A percentile compares a stretch with the other conserved stretches of the same genome.
These are phyloP conservation scores for Boleophthalmus pectinirostris DNA, from an alignment of 2,113 vertebrate species.

Conservation along the genomic window DNA sequence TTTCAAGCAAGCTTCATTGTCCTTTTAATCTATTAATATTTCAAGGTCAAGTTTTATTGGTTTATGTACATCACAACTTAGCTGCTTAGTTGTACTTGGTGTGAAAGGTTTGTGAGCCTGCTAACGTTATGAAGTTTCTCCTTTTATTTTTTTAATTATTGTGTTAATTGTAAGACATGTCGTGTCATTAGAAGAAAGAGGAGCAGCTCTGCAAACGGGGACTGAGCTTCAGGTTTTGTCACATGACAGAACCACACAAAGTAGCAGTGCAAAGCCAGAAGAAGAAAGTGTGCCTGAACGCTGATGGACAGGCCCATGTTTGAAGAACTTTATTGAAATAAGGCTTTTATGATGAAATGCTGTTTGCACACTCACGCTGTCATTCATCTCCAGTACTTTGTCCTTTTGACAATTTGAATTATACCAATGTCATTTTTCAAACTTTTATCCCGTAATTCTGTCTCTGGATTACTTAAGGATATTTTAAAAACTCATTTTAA, in stretches of 20 bases:
- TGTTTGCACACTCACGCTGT: conserved; percentile 30
- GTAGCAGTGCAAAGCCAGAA: conserved; percentile 20
- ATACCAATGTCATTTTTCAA: neutral
- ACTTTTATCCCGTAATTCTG: neutral
- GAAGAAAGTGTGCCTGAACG: conserved; percentile 42
- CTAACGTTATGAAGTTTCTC: too few species aligned
- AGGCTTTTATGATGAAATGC: conserved; percentile 67
- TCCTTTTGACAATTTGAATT: conserved; percentile 30
- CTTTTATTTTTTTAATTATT: neutral
- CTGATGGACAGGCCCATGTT: conserved; percentile 50
- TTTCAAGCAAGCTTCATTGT: too few species aligned
- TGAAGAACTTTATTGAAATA: conserved; percentile 61
- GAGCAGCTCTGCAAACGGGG: neutral
- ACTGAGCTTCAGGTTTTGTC: conserved; percentile 21
- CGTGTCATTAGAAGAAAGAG: neutral
- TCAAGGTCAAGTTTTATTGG: too few species aligned
- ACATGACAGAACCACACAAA: conserved; percentile 29
- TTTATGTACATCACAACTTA: too few species aligned
- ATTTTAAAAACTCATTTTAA: conserved; percentile 7
- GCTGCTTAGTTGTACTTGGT: neutral
- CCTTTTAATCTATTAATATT: neutral
- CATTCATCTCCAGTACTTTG: conserved; percentile 21
- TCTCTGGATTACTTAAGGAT: neutral
- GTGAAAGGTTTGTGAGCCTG: neutral
- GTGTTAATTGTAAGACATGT: neutral